These are phyloP conservation scores for Muscicapa striata DNA, from an alignment of 2,797 vertebrate species.

Conservation along the genomic window DNA sequence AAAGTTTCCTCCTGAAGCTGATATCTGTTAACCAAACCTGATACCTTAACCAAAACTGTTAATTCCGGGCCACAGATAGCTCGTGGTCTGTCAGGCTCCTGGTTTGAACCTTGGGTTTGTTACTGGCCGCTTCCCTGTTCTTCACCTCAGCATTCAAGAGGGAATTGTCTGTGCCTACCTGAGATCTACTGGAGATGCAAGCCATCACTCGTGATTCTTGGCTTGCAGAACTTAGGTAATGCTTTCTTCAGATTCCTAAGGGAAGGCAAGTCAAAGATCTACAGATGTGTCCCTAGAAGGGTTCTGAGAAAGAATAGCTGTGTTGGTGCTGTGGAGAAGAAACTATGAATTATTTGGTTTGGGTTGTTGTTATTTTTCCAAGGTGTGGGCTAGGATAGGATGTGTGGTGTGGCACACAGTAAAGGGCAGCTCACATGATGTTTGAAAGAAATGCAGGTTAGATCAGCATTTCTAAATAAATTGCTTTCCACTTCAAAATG, in stretches of 20 bases:
- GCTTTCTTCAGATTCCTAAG: neutral
- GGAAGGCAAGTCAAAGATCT: neutral
- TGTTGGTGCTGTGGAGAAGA: neutral
- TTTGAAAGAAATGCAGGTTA: neutral
- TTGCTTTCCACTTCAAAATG: neutral
- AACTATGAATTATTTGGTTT: neutral
- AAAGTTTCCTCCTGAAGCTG: neutral
- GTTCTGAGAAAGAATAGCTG: neutral
- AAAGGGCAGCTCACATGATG: neutral
- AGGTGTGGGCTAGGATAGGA: neutral
- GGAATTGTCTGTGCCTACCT: rapidly evolving
- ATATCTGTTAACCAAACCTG: neutral
- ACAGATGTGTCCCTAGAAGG: neutral
- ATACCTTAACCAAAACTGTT: neutral
- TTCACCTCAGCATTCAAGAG: rapidly evolving
- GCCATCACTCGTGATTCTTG: rapidly evolving
- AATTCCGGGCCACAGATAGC: neutral
- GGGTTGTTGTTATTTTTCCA: no score
- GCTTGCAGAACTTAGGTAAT: neutral
- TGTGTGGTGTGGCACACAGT: neutral
- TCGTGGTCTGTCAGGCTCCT: neutral
- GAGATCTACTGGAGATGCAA: neutral
- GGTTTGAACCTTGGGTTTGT: neutral
- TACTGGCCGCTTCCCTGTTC: neutral
- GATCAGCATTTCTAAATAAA: neutral